A percentile compares a stretch with the other conserved stretches of the same genome.
Evolutionary conservation across 2,113 vertebrate genomes (phyloP).

Genomic region (Centropristis striata): DNA sequence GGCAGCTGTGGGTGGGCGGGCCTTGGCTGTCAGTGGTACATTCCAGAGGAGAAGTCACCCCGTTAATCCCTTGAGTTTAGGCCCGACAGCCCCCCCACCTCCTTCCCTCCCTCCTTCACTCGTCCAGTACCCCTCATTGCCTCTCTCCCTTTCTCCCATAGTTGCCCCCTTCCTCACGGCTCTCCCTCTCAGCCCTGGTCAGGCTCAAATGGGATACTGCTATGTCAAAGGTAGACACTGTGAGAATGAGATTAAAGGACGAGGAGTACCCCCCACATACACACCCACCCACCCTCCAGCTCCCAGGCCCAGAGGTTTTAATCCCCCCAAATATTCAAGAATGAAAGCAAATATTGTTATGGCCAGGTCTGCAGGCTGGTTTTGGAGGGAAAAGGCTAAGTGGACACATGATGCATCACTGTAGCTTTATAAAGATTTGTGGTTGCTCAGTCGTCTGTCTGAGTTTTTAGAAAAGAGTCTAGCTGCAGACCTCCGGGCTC

Average conservation of each 20-base stretch:
- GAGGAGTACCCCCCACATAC: conserved; percentile 36
- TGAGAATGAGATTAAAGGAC: conserved; percentile 81
- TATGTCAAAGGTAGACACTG: conserved; percentile 73
- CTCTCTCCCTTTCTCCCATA: conserved; percentile 41
- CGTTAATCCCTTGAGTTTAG: conserved; percentile 84
- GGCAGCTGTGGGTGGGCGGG: conserved; percentile 85
- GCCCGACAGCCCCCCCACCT: conserved; percentile 56
- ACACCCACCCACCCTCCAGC: conserved; percentile 46
- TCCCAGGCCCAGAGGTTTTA: conserved; percentile 68
- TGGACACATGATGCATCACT: conserved; percentile 7
- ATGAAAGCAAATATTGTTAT: conserved; percentile 81
- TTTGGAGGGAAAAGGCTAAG: conserved; percentile 11
- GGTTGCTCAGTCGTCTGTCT: neutral
- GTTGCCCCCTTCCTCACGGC: conserved; percentile 30
- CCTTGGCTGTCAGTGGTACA: conserved; percentile 83
- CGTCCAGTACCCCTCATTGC: conserved; percentile 49
- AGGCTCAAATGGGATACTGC: conserved; percentile 69
- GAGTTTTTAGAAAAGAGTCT: too few species aligned
- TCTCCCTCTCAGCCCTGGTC: conserved; percentile 55
- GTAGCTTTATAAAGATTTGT: neutral
- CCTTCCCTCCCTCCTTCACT: conserved; percentile 39
- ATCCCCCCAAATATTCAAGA: conserved; percentile 82
- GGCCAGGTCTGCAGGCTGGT: conserved; percentile 43
- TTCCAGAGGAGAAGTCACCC: conserved; percentile 87
- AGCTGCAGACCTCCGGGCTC: too few species aligned